A percentile compares a stretch with the other conserved stretches of the same genome.
These are phyloP conservation scores for Cheilosia vulpina DNA, from an alignment of 2,888 invertebrate genomes.

Conservation along the genomic window DNA sequence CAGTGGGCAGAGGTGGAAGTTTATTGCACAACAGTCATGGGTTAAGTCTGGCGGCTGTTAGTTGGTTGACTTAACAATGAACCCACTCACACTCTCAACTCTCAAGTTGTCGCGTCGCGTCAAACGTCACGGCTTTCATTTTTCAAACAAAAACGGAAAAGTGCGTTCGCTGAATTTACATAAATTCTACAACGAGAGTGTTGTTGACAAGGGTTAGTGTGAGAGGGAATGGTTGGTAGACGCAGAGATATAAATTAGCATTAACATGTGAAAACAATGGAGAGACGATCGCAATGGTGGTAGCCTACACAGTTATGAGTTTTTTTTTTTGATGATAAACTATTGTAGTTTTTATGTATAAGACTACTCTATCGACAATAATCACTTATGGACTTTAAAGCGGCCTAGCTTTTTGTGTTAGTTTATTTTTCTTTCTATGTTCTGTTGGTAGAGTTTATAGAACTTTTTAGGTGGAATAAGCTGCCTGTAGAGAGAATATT, in stretches of 20 bases:
- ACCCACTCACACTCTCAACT: conserved; percentile 2
- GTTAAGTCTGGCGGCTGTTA: neutral
- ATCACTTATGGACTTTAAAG: no score
- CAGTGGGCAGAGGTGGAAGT: conserved; percentile 26
- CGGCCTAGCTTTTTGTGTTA: no score
- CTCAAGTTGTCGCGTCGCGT: conserved; percentile 26
- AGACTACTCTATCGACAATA: neutral
- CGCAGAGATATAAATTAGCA: conserved; percentile 15
- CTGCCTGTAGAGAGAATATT: no score
- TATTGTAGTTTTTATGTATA: neutral
- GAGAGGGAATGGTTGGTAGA: conserved; percentile 2
- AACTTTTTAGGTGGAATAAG: no score
- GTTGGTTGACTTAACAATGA: conserved; percentile 22
- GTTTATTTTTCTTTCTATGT: no score
- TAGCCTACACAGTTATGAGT: neutral
- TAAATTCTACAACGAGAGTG: conserved; percentile 11
- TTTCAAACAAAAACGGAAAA: conserved; percentile 31
- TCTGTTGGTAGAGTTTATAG: no score
- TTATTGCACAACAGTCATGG: conserved; percentile 9
- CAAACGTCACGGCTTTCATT: conserved; percentile 42
- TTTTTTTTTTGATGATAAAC: neutral
- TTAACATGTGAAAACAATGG: conserved; percentile 4
- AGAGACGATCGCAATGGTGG: neutral
- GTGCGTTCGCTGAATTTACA: conserved; percentile 12
- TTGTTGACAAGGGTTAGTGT: neutral